Percentiles rank a stretch among this genome's conserved stretches.
These are phyloP conservation scores for Phenganax marumi DNA, from an alignment of 92 coral and sea anemone genomes.

Conservation along the genomic window DNA sequence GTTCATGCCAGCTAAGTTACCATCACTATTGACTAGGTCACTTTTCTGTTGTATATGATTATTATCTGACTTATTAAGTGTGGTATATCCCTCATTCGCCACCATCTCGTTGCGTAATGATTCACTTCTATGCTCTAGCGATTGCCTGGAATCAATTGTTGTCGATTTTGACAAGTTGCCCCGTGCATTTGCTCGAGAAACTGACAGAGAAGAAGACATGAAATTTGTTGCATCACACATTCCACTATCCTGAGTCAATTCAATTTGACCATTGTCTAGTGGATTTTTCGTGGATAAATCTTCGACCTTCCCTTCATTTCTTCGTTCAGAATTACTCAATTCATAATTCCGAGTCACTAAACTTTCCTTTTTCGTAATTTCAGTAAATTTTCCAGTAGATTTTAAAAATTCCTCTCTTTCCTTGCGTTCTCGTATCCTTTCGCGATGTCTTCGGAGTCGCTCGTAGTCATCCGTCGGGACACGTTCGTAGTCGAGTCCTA, in stretches of 20 bases:
- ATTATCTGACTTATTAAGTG: neutral
- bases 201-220: neutral
- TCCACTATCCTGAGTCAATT: constrained; percentile 13
- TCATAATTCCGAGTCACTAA: neutral
- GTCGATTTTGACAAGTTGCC: neutral
- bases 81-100: neutral
- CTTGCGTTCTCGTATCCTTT: neutral
- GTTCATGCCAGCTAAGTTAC: too few species aligned
- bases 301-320: neutral
- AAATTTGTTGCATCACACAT: neutral
- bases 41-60: too few species aligned
- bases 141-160: neutral
- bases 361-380: too few species aligned
- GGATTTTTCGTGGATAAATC: neutral
- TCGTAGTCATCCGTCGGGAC: constrained; percentile 42
- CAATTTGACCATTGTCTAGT: neutral
- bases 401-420: neutral
- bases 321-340: neutral
- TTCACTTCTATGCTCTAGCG: neutral
- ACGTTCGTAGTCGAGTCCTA: constrained; percentile 77
- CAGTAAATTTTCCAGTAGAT: neutral
- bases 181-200: neutral
- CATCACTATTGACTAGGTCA: too few species aligned
- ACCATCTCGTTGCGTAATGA: neutral
- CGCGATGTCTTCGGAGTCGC: constrained; percentile 13